A percentile compares a stretch with the other conserved stretches of the same genome.
These are phyloP conservation scores for Otis tarda DNA, from an alignment of 2,113 vertebrate genomes.

Conservation along the genomic window DNA sequence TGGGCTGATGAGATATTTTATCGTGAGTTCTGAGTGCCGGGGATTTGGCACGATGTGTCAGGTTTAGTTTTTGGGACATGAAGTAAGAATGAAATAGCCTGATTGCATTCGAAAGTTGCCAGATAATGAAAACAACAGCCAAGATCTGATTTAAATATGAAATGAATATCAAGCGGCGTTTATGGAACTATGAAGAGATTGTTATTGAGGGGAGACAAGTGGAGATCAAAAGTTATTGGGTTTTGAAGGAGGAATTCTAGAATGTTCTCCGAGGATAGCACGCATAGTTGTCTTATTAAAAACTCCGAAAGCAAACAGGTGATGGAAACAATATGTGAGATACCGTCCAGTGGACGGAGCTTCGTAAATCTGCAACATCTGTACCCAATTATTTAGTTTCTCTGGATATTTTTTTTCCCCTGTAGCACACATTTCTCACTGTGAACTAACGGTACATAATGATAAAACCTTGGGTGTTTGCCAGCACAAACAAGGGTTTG, in stretches of 20 bases:
- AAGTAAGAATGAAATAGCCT: background rate
- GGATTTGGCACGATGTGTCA: background rate
- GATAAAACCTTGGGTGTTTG: slow-evolving; percentile 65
- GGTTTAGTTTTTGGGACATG: background rate
- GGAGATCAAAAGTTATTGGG: slow-evolving; percentile 12
- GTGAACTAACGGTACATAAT: slow-evolving; percentile 71
- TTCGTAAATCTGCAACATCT: slow-evolving; percentile 68
- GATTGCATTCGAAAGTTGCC: background rate
- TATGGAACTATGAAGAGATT: background rate
- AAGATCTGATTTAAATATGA: slow-evolving; percentile 40
- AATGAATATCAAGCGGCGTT: background rate
- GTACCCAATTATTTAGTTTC: slow-evolving; percentile 62
- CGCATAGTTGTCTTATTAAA: slow-evolving; percentile 62
- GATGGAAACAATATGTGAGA: slow-evolving; percentile 52
- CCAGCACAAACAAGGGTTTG: slow-evolving; percentile 71
- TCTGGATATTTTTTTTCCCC: background rate
- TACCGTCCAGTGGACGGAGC: slow-evolving; percentile 32
- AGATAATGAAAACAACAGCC: slow-evolving; percentile 13
- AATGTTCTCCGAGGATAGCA: slow-evolving; percentile 48
- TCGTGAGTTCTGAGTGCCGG: background rate
- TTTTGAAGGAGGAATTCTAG: slow-evolving; percentile 27
- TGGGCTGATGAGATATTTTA: background rate
- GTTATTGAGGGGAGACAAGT: background rate
- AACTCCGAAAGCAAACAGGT: slow-evolving; percentile 62
- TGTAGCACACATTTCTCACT: slow-evolving; percentile 69